Percentiles rank a stretch among this genome's conserved stretches.
phyloP scores from a whole-genome alignment of 2,113 vertebrate genomes.

The Cairina moschata region DNA sequence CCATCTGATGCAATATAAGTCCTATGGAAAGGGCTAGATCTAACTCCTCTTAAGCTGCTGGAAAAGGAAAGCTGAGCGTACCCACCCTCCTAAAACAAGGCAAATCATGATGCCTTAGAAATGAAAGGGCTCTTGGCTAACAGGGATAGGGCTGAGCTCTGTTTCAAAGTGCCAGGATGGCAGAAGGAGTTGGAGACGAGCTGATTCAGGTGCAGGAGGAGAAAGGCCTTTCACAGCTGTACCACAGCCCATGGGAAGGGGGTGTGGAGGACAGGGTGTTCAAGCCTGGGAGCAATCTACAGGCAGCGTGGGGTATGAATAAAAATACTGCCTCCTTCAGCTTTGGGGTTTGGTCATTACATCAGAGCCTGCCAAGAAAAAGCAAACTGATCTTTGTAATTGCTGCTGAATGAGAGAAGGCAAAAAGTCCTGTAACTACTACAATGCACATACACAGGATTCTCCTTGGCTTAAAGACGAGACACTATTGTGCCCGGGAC shows the following conservation, averaged over 20 bases:
- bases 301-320: not conserved
- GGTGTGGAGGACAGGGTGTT: not conserved
- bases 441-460: fast-evolving
- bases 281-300: not conserved
- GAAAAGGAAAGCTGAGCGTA: not conserved
- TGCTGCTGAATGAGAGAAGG: not conserved
- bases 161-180: not conserved
- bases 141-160: not conserved
- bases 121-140: not conserved
- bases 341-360: not conserved
- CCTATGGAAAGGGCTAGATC: not conserved
- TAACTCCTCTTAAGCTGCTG: not conserved
- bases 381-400: not conserved
- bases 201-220: not conserved
- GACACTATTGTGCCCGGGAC: not conserved
- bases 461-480: not conserved
- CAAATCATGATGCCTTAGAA: not conserved
- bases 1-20: not conserved
- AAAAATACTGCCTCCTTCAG: not conserved
- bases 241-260: not conserved
- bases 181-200: not conserved
- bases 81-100: not conserved
- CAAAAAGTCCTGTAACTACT: not conserved
- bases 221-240: not conserved
- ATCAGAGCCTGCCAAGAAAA: not conserved